These are phyloP conservation scores for Magallana nippona DNA, from an alignment of 2,888 invertebrate species.

Conservation along the genomic window DNA sequence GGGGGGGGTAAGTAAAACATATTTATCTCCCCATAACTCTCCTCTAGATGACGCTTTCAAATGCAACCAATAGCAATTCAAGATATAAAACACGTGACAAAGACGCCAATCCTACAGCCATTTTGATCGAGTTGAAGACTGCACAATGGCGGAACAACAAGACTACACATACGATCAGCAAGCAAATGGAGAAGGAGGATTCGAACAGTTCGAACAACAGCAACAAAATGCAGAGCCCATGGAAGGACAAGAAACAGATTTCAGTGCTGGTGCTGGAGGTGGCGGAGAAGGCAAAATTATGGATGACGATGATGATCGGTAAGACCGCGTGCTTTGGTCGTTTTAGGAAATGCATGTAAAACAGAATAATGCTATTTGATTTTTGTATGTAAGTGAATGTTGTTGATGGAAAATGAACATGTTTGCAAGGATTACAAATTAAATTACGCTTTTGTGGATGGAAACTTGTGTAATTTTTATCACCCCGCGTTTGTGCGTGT, in stretches of 20 bases:
- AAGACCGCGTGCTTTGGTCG: constrained; percentile 2
- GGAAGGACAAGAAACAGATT: constrained; percentile 55
- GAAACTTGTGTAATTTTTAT: not conserved
- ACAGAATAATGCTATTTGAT: no score
- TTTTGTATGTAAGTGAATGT: no score
- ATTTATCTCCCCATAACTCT: not conserved
- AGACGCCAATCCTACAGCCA: constrained; percentile 13
- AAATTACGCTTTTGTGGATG: no score
- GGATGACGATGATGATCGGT: constrained; percentile 55
- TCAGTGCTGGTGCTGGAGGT: constrained; percentile 46
- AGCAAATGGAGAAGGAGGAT: constrained; percentile 46
- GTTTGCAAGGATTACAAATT: no score
- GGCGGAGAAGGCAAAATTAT: constrained; percentile 45
- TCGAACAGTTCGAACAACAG: constrained; percentile 40
- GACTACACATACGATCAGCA: constrained; percentile 43
- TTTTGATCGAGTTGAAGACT: constrained; percentile 21
- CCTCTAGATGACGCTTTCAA: not conserved
- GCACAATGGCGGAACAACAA: constrained; percentile 23
- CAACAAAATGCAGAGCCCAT: constrained; percentile 47
- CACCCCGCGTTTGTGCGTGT: not conserved
- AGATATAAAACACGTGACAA: constrained; percentile 29
- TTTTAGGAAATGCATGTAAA: not conserved
- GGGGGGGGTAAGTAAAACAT: not conserved
- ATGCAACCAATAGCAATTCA: constrained; percentile 12
- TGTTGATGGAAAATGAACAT: no score